phyloP scores from a whole-genome alignment of 2,113 vertebrate species.

The Ascaphus truei region DNA sequence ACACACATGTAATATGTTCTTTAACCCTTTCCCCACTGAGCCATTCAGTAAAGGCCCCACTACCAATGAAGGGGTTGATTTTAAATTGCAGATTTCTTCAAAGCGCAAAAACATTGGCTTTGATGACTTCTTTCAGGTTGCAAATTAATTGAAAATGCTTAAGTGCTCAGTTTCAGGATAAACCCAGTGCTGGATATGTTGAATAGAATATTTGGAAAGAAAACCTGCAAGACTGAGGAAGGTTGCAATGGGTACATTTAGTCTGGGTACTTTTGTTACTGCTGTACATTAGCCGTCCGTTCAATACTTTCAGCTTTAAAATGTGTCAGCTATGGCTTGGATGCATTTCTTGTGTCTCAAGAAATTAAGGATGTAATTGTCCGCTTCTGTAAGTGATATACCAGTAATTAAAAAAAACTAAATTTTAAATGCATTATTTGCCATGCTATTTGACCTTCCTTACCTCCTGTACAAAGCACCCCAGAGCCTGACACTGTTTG shows the following conservation, averaged over 20 bases:
- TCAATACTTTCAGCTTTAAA: conserved; percentile 26
- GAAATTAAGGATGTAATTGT: conserved; percentile 5
- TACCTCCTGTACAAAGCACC: background rate
- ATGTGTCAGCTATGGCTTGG: conserved; percentile 9
- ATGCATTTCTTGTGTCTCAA: background rate
- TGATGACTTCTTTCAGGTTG: background rate
- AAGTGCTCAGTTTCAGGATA: conserved; percentile 1
- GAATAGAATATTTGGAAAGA: conserved; percentile 16
- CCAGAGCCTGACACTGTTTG: background rate
- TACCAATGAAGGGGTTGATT: too few relatives aligned
- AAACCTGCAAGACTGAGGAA: background rate
- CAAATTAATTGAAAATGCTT: background rate
- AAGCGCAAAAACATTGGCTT: too few relatives aligned
- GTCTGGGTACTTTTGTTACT: conserved; percentile 15
- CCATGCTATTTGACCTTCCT: conserved; percentile 8
- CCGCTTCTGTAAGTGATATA: conserved; percentile 14
- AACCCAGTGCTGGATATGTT: background rate
- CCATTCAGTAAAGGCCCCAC: too few relatives aligned
- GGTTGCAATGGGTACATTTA: conserved; percentile 26
- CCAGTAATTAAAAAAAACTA: conserved; percentile 18
- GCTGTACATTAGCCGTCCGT: conserved; percentile 8
- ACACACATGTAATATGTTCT: too few relatives aligned
- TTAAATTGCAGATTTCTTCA: too few relatives aligned
- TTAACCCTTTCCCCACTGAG: too few relatives aligned
- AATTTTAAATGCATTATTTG: conserved; percentile 15